Conservation (phyloP, 2,113 vertebrate species). For the Corythaeola cristata region DNA sequence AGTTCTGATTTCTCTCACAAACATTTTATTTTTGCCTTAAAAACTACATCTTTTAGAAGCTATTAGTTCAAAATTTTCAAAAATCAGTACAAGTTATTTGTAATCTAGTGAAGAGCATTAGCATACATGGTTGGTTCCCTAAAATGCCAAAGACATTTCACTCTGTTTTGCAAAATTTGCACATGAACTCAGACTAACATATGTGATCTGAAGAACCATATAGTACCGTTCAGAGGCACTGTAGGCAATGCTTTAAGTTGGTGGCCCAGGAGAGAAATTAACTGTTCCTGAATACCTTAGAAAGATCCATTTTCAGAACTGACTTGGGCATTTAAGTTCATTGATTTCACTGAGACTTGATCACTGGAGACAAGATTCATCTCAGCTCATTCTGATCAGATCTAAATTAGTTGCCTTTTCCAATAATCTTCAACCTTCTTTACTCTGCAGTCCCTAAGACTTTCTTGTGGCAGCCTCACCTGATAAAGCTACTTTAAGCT, state of each 20-base stretch:
- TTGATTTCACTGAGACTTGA: constrained; percentile 38
- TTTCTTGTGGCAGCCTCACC: neutral
- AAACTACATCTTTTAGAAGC: neutral
- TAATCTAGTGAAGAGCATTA: neutral
- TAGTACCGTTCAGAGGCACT: neutral
- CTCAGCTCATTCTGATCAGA: neutral
- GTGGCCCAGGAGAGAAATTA: neutral
- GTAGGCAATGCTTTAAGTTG: neutral
- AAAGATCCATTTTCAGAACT: constrained; percentile 5
- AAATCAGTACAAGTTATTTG: neutral
- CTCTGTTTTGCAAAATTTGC: neutral
- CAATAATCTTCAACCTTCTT: constrained; percentile 8
- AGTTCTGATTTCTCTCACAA: neutral
- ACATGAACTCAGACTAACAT: neutral
- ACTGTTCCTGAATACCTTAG: neutral
- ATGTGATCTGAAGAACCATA: neutral
- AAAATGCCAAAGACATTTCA: neutral
- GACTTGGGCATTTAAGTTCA: neutral
- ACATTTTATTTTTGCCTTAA: neutral
- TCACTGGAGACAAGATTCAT: neutral
- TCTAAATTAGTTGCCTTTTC: constrained; percentile 37
- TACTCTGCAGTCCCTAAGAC: neutral
- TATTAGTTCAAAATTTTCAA: neutral
- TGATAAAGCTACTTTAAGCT: neutral
- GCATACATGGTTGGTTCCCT: neutral